Evolutionary conservation across 2,113 vertebrate species (phyloP), one percentile per base, ranked within the genome.

Genomic region (Saguinus imperator): DNA sequence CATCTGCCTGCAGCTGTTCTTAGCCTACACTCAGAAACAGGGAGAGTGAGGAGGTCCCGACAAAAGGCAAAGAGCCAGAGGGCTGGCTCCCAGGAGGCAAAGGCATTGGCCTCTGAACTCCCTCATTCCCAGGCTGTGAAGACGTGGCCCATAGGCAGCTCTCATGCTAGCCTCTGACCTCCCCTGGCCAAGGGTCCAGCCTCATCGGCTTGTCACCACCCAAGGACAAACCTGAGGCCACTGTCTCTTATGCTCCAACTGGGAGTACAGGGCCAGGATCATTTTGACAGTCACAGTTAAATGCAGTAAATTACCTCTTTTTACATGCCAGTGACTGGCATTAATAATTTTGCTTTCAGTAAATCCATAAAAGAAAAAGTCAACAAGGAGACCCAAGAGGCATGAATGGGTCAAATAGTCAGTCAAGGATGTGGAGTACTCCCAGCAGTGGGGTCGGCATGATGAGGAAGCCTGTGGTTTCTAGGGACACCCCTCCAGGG

Each of bases 291-390:
- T 13, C 80, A 45, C 58, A 18, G 27, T 35, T 70, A 25, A 82
- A 55, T 61, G 25, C 27, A 57, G 43, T 29, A 35, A 72, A 18
- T 13, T 8, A 5, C 48, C n/a, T 76, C 68, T 66, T 75, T 82
- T 66, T 20, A 35, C 13, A 12, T 29, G 68, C 27, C 80, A 84
- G 35, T 88, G 58, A 17, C 20, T 27, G 32, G 18, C 25, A 9
- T 73, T 64, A 43, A 10, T 75, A 37, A 68, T 17, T 86, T 61
- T 72, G 27, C 82, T 52, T 92, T 77, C 29, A 37, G n/a, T 11
- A 89, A 93, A 76, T 45, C 50, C 48, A 29, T 52, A 17, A 48
- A 91, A 58, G 27, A n/a, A 68, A 90, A 43, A n/a, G 40, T n/a
- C 43, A 87, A 48, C 45, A 6, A 25, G 0, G 14, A 68, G 55